phyloP scores from a whole-genome alignment of 2,888 invertebrate genomes.

The Drosophila mercatorum region DNA sequence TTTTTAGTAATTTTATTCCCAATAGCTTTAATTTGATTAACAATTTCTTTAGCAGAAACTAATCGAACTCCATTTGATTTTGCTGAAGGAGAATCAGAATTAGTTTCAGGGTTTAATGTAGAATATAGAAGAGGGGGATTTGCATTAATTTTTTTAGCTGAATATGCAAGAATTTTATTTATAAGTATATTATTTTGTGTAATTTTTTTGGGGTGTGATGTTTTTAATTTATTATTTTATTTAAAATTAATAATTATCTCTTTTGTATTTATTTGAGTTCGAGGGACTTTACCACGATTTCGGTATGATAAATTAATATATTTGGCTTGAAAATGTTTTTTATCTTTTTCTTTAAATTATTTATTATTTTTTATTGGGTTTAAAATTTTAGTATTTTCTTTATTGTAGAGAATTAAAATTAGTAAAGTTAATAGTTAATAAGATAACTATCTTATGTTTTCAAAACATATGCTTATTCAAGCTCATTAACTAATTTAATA shows the following conservation, averaged over 20 bases:
- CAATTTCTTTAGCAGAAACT: constrained; percentile 88
- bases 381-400: not conserved
- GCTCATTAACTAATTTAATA: constrained; percentile 87
- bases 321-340: not conserved
- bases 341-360: not conserved
- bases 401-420: not conserved
- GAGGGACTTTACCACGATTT: constrained; percentile 82
- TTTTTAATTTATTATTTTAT: not conserved
- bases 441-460: constrained; percentile 88
- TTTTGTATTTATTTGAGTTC: constrained; percentile 85
- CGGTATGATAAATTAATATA: not conserved
- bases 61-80: constrained; percentile 92
- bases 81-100: constrained; percentile 81
- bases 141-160: constrained; percentile 88
- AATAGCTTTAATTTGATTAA: constrained; percentile 85
- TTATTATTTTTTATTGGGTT: not conserved
- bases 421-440: constrained; percentile 84
- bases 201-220: not conserved
- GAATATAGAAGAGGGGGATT: constrained; percentile 80
- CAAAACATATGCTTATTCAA: constrained; percentile 89
- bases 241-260: constrained; percentile 80
- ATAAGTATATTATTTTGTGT: not conserved
- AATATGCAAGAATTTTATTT: not conserved
- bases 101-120: not conserved
- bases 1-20: not conserved